phyloP scores from a whole-genome alignment of 2,797 vertebrate species.

The Crocidura indochinensis region DNA sequence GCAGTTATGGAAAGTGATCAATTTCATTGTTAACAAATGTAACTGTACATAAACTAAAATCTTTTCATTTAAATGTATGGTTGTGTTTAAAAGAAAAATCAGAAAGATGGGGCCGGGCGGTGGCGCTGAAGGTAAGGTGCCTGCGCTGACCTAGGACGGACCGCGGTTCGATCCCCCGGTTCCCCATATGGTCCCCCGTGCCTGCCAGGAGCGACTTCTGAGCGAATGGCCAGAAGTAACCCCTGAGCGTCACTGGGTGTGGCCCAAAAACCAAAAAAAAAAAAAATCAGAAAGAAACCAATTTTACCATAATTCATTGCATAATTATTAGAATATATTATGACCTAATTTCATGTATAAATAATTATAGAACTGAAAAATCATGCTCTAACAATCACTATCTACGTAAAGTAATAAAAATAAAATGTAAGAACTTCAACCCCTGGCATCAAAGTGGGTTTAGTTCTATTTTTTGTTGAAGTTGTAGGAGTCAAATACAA shows the following conservation, averaged over 20 bases:
- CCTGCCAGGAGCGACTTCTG: no score
- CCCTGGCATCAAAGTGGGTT: not conserved
- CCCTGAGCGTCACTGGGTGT: no score
- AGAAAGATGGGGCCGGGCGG: no score
- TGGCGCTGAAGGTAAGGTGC: no score
- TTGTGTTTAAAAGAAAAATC: constrained; percentile 1
- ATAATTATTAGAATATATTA: constrained; percentile 15
- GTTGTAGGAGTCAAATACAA: constrained; percentile 44
- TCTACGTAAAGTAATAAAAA: not conserved
- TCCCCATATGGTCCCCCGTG: no score
- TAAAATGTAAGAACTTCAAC: not conserved
- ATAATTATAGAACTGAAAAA: constrained; percentile 57
- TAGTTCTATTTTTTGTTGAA: not conserved
- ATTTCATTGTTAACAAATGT: not conserved
- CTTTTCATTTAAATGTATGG: constrained; percentile 13
- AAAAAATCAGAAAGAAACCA: not conserved
- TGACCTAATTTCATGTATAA: constrained; percentile 50
- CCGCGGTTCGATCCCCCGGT: no score
- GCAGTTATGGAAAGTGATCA: not conserved
- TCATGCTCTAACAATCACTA: not conserved
- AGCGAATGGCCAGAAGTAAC: no score
- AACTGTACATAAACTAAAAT: not conserved
- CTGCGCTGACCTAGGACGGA: no score
- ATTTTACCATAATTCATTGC: constrained; percentile 13
- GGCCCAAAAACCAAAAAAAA: no score